Base-by-base conservation (phyloP, 1,140 invertebrate genomes). In the Bombus haemorrhoidalis region DNA sequence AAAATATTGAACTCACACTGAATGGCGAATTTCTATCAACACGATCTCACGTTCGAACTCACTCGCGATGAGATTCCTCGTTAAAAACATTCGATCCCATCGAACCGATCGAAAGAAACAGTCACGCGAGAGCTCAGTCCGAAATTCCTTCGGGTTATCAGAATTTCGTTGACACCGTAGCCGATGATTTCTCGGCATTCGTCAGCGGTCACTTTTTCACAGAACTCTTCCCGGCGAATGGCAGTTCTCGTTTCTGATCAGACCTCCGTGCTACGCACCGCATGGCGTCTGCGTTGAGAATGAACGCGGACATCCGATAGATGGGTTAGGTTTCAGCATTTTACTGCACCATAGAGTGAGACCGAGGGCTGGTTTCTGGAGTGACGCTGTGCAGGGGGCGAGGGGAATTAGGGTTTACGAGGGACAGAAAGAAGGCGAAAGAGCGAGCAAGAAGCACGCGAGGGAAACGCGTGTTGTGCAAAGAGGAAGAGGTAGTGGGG, bases 231-330 rank as follows among this genome's bases (percentile, higher is more conserved):
- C 25, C 81, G 81, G 25, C 43, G 62, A 37, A 28, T 57, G 22
- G 8, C 47, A 43, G 39, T 34, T 85, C 77, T 47, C 80, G 76
- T 82, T 75, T 39, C 68, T 71, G 89, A 89, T 90, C 87, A 39
- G 86, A 82, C 78, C 85, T 87, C 68, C 92, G 90, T 92, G 92
- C 87, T 93, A 93, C 93, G 94, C 92, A 91, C 94, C 92, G 94
- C 93, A 94, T 94, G 94, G 92, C 94, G 92, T 95, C 92, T 91
- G 92, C 93, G 91, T 94, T 90, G 91, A 86, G 94, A 95, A 95
- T 95, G 94, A 95, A 92, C 92, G 91, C 90, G 91, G 92, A 92
- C 92, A 91, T 92, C 92, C 92, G 92, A 94, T 94, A 94, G 93
- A 93, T 93, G 93, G 93, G 93, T 93, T 94, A 93, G 92, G 92